Conservation (phyloP, 2,113 vertebrate species). For the Myotis yumanensis region DNA sequence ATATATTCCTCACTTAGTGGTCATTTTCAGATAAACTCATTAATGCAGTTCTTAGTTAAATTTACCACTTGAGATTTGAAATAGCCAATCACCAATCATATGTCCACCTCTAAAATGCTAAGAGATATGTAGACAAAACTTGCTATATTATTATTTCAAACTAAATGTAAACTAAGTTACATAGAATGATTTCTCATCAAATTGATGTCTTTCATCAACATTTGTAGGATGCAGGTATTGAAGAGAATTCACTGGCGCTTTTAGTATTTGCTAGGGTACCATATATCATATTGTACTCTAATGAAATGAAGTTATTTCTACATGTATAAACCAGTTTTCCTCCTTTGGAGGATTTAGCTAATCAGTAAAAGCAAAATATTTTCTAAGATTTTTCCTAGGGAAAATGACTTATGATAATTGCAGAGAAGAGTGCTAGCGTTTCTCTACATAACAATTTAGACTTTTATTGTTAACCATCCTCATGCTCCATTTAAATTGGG, state of each 20-base stretch:
- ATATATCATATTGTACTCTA: constrained; percentile 27
- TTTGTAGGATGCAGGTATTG: neutral
- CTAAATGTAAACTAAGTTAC: constrained; percentile 9
- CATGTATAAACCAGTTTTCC: constrained; percentile 2
- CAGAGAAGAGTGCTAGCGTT: neutral
- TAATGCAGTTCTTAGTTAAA: constrained; percentile 12
- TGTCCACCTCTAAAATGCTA: neutral
- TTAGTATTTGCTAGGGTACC: neutral
- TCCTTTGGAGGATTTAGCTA: neutral
- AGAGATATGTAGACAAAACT: neutral
- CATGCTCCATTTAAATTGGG: neutral
- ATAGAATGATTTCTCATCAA: neutral
- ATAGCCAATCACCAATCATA: constrained; percentile 36
- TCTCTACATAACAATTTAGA: neutral
- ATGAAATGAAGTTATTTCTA: constrained; percentile 12
- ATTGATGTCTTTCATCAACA: constrained; percentile 44
- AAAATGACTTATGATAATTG: neutral
- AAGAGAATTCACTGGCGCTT: neutral
- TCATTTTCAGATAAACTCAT: constrained; percentile 52
- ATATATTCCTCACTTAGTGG: constrained; percentile 27
- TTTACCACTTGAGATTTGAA: constrained; percentile 47
- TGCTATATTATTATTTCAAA: neutral
- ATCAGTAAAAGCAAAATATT: neutral
- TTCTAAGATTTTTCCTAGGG: neutral
- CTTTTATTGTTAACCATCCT: neutral